Conservation (phyloP, 2,888 invertebrate genomes). For the Papilio gigon region DNA sequence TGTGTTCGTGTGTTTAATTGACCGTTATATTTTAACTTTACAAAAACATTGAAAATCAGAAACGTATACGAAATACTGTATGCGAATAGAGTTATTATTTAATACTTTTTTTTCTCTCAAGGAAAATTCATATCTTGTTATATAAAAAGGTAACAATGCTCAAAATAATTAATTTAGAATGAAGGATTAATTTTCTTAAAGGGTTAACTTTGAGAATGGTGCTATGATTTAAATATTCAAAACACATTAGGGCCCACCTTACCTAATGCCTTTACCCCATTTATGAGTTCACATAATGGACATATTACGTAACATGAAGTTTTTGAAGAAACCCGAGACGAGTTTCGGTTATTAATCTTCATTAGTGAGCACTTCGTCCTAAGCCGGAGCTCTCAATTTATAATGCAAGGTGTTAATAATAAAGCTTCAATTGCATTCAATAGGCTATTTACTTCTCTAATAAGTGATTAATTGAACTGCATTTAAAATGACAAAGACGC, state of each 20-base stretch:
- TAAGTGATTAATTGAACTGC: background rate
- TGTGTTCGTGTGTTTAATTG: background rate
- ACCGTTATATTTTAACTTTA: too few relatives aligned
- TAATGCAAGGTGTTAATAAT: slow-evolving; percentile 36
- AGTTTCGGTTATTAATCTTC: slow-evolving; percentile 38
- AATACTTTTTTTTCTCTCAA: background rate
- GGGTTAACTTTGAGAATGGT: background rate
- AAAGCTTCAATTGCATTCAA: slow-evolving; percentile 27
- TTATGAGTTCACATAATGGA: slow-evolving; percentile 33
- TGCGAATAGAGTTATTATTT: too few relatives aligned
- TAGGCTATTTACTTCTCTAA: slow-evolving; percentile 20
- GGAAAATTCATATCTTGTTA: background rate
- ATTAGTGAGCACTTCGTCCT: slow-evolving; percentile 32
- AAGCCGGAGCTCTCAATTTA: slow-evolving; percentile 36
- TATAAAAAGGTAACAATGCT: background rate
- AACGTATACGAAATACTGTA: background rate
- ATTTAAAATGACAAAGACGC: background rate
- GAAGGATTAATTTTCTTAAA: background rate
- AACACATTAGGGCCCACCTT: slow-evolving; percentile 26
- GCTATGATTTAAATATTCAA: slow-evolving; percentile 24
- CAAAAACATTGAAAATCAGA: background rate
- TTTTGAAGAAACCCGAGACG: slow-evolving; percentile 32
- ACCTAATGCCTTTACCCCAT: slow-evolving; percentile 24
- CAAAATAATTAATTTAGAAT: background rate
- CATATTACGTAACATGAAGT: slow-evolving; percentile 36